Percentiles rank a stretch among this genome's conserved stretches.
Evolutionary conservation across 2,797 vertebrate genomes (phyloP).

Genomic region (Rhadinocentrus ornatus): DNA sequence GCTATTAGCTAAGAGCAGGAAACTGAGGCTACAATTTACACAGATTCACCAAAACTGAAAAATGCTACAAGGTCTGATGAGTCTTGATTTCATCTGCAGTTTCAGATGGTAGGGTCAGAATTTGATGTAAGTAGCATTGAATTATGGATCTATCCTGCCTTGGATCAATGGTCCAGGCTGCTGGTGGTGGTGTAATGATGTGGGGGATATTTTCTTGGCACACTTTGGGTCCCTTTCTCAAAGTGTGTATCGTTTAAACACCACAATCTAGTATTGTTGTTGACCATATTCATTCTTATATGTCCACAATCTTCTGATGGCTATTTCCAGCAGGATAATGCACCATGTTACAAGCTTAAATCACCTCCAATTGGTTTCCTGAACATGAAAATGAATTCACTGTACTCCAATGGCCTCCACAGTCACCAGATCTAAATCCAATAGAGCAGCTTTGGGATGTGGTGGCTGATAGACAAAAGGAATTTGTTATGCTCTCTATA

Average conservation of each 20-base stretch:
- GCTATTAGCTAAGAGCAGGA: background rate
- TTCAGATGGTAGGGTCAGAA: too few relatives aligned
- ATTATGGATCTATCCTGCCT: too few relatives aligned
- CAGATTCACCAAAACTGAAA: background rate
- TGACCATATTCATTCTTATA: too few relatives aligned
- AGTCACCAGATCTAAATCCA: background rate
- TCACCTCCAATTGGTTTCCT: background rate
- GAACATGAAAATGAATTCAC: too few relatives aligned
- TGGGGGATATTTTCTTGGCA: too few relatives aligned
- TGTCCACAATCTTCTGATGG: constrained; percentile 52
- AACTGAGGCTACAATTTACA: background rate
- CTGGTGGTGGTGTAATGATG: too few relatives aligned
- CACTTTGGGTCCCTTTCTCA: too few relatives aligned
- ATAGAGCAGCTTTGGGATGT: background rate
- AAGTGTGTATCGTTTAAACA: too few relatives aligned
- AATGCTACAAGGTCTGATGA: background rate
- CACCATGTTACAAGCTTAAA: constrained; percentile 16
- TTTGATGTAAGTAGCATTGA: too few relatives aligned
- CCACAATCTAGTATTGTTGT: too few relatives aligned
- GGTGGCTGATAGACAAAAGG: background rate
- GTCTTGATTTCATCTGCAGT: too few relatives aligned
- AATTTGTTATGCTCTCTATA: background rate
- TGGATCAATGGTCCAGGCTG: too few relatives aligned
- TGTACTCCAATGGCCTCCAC: background rate
- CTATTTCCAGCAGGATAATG: constrained; percentile 58